These are phyloP conservation scores for Gymnosoma rotundatum DNA, from an alignment of 2,888 invertebrate species.

Conservation along the genomic window DNA sequence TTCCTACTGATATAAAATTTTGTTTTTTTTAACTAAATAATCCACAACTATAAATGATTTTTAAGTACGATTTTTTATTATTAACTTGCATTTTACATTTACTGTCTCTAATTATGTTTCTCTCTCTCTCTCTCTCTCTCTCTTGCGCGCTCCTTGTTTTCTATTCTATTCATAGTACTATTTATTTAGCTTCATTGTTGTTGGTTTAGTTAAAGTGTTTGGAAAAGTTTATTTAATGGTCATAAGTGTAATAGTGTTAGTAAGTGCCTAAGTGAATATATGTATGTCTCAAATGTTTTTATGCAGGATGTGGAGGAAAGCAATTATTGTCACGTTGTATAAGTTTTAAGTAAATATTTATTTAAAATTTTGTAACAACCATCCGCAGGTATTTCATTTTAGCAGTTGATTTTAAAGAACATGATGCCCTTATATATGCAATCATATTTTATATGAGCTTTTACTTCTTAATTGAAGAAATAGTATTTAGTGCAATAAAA, in stretches of 20 bases:
- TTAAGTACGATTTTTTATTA: neutral
- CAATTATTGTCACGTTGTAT: conserved; percentile 34
- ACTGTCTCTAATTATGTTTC: neutral
- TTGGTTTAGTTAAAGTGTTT: conserved; percentile 48
- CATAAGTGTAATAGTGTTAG: conserved; percentile 25
- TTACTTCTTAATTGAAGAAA: neutral
- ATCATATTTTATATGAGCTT: neutral
- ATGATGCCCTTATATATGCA: conserved; percentile 15
- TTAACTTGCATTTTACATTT: neutral
- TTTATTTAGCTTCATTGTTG: conserved; percentile 25
- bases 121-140: neutral
- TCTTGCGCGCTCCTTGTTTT: neutral
- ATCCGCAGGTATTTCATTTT: conserved; percentile 5
- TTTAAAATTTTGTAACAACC: conserved; percentile 34
- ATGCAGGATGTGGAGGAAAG: conserved; percentile 34
- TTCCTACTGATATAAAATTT: neutral
- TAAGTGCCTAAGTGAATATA: conserved; percentile 9
- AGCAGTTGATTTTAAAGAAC: conserved; percentile 17
- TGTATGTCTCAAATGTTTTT: neutral
- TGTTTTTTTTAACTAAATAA: conserved; percentile 10
- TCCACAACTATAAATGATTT: neutral
- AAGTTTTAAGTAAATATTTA: conserved; percentile 53
- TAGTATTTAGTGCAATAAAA: too few species aligned
- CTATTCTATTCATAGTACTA: neutral
- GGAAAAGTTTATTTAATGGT: conserved; percentile 41